A percentile compares a stretch with the other conserved stretches of the same genome.
Conservation (phyloP, 2,888 invertebrate genomes). For the Rhorus exstirpatorius region DNA sequence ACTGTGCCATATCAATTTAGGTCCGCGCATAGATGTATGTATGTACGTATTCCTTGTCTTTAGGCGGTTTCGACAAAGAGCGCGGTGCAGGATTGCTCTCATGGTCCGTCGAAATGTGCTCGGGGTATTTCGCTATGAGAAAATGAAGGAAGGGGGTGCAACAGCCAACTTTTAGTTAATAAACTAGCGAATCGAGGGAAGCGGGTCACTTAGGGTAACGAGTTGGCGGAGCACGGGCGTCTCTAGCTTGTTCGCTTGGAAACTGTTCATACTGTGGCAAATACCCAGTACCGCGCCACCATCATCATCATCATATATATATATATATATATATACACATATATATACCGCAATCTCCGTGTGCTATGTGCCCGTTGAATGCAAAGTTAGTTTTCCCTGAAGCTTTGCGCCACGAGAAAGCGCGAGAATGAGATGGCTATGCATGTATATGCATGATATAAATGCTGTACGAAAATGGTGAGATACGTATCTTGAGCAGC, state of each 20-base stretch:
- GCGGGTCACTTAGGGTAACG: slow-evolving; percentile 76
- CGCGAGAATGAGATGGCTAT: slow-evolving; percentile 28
- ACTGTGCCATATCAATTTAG: not conserved
- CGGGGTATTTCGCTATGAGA: slow-evolving; percentile 42
- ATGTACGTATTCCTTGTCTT: not conserved
- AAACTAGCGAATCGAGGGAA: slow-evolving; percentile 74
- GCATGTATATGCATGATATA: slow-evolving; percentile 15
- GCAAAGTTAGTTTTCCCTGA: slow-evolving; percentile 65
- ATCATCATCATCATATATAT: slow-evolving; percentile 29
- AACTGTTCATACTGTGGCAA: slow-evolving; percentile 53
- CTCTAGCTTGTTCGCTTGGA: slow-evolving; percentile 65
- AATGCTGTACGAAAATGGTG: slow-evolving; percentile 21
- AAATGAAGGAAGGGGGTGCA: slow-evolving; percentile 42
- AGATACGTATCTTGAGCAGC: slow-evolving; percentile 48
- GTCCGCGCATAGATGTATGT: not conserved
- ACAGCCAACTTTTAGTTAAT: slow-evolving; percentile 77
- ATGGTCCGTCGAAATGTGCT: slow-evolving; percentile 55
- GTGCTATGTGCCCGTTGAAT: slow-evolving; percentile 49
- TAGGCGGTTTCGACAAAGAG: slow-evolving; percentile 25
- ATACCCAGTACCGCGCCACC: slow-evolving; percentile 20
- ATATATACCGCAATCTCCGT: not conserved
- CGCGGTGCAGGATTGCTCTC: slow-evolving; percentile 52
- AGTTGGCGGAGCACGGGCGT: slow-evolving; percentile 69
- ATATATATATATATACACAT: not conserved
- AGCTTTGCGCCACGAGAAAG: slow-evolving; percentile 50